A percentile compares a stretch with the other conserved stretches of the same genome.
Evolutionary conservation across 2,113 vertebrate species (phyloP).

Genomic region (Bostrychus sinensis): DNA sequence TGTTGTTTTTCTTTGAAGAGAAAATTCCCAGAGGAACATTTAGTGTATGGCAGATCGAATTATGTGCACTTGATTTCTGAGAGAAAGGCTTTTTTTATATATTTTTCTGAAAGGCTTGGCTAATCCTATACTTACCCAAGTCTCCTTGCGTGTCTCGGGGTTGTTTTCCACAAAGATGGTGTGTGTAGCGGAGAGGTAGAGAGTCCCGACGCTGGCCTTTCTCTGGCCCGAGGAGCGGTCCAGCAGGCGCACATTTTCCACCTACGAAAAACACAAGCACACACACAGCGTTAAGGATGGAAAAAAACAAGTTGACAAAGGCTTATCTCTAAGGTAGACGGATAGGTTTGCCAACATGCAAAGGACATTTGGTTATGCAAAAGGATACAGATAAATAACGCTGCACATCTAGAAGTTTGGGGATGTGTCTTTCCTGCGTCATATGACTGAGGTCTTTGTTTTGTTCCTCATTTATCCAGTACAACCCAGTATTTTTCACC

Average conservation of each 20-base stretch:
- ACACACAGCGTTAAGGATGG: not conserved
- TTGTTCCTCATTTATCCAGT: no score
- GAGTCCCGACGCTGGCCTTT: constrained; percentile 84
- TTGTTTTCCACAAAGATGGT: constrained; percentile 94
- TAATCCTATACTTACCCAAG: constrained; percentile 83
- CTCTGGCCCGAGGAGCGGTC: constrained; percentile 85
- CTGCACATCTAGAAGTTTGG: no score
- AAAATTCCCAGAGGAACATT: not conserved
- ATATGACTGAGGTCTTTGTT: no score
- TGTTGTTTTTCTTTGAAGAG: not conserved
- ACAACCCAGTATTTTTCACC: no score
- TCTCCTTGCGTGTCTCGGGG: constrained; percentile 91
- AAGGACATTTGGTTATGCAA: no score
- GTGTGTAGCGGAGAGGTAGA: constrained; percentile 95
- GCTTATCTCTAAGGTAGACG: not conserved
- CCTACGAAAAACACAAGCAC: constrained; percentile 71
- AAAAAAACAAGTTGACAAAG: not conserved
- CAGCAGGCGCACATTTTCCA: constrained; percentile 91
- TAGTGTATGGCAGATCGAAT: not conserved
- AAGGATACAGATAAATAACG: no score
- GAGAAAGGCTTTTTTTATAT: not conserved
- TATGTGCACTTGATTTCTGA: not conserved
- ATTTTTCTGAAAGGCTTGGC: not conserved
- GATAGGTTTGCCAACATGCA: no score
- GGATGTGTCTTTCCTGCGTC: no score